phyloP scores from a whole-genome alignment of 2,797 vertebrate species.

The Chromobotia macracanthus region DNA sequence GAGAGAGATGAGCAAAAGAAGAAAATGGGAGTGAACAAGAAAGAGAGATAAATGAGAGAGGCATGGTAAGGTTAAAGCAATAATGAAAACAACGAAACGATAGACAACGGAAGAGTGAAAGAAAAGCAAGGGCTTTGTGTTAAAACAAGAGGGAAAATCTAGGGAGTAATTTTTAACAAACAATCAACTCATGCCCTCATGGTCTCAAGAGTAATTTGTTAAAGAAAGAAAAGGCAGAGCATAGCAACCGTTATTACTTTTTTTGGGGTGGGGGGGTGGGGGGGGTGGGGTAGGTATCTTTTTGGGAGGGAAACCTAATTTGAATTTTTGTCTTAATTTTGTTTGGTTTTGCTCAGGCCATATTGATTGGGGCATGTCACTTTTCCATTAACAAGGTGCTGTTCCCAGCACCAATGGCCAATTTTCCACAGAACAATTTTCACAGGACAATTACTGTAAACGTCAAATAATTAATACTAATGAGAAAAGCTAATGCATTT shows the following conservation, averaged over 20 bases:
- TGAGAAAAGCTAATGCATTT: background rate
- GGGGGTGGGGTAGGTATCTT: background rate
- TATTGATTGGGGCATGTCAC: background rate
- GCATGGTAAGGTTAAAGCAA: background rate
- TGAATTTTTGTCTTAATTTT: background rate
- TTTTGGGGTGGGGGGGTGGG: no score
- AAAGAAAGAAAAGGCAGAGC: background rate
- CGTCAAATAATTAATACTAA: background rate
- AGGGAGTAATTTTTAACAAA: background rate
- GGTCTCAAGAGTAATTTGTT: background rate
- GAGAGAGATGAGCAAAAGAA: constrained; percentile 16
- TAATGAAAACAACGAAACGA: constrained; percentile 6
- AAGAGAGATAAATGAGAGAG: constrained; percentile 23
- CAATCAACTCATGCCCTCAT: background rate
- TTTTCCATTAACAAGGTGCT: background rate
- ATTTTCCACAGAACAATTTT: no score
- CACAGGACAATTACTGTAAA: background rate
- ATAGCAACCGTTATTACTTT: background rate
- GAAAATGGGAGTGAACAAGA: constrained; percentile 9
- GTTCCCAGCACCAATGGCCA: background rate
- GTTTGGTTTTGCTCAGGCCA: background rate
- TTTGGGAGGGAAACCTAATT: background rate
- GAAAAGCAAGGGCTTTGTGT: background rate
- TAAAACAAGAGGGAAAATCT: background rate
- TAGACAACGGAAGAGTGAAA: constrained; percentile 6